Conservation (phyloP, 2,797 vertebrate genomes). For the Otus scops region DNA sequence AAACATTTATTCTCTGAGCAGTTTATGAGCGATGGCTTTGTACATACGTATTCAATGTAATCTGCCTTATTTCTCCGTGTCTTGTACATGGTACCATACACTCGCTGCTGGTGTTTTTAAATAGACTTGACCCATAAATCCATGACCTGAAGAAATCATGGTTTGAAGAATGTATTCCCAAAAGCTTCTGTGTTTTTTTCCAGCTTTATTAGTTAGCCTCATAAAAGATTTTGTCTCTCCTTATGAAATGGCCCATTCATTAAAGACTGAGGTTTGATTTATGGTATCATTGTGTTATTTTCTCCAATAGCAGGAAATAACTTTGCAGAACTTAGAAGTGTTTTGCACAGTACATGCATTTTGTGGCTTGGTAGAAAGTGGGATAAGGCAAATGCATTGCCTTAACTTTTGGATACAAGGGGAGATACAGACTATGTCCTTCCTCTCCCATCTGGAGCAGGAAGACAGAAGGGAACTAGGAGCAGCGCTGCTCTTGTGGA, state of each 20-base stretch:
- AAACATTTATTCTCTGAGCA: constrained; percentile 44
- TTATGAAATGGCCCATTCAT: background rate
- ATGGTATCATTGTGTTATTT: background rate
- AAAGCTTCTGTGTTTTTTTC: background rate
- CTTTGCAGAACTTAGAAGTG: background rate
- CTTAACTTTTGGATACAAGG: background rate
- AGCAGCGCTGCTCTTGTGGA: background rate
- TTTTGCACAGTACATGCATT: background rate
- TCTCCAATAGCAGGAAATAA: background rate
- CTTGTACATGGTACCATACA: background rate
- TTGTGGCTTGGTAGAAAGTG: background rate
- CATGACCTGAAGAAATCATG: background rate
- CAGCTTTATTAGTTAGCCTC: background rate
- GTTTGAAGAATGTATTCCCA: background rate
- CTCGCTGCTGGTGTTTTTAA: background rate
- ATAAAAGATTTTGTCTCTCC: background rate
- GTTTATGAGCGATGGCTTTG: constrained; percentile 3
- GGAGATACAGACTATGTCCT: background rate
- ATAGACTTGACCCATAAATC: background rate
- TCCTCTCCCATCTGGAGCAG: background rate
- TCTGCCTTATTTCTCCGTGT: background rate
- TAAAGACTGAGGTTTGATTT: background rate
- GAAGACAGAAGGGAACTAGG: background rate
- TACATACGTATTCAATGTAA: constrained; percentile 7
- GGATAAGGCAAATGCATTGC: background rate